phyloP scores from a whole-genome alignment of 2,888 invertebrate species.

The Synanthedon myopaeformis region DNA sequence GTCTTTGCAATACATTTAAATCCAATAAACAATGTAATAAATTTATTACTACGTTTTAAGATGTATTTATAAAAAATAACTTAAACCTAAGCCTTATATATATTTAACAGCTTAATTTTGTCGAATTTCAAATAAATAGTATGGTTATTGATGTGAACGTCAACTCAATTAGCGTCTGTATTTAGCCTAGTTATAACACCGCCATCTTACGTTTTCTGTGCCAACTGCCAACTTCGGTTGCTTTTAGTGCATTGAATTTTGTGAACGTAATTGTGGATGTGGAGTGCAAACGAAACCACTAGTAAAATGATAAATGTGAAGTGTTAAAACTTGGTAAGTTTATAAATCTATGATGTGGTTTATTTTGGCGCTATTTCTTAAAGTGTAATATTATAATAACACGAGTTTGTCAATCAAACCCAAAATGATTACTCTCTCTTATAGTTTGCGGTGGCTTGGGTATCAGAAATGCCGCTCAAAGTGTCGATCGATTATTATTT shows the following conservation, averaged over 20 bases:
- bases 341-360: constrained; percentile 16
- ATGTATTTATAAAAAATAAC: no score
- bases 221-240: constrained; percentile 45
- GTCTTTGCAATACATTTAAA: no score
- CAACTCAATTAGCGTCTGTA: no score
- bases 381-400: no score
- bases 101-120: no score
- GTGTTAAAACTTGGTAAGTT: constrained; percentile 47
- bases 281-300: constrained; percentile 24
- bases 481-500: constrained; percentile 5
- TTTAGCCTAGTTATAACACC: constrained; percentile 24
- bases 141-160: no score
- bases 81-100: no score
- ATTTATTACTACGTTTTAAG: no score
- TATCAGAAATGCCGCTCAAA: background rate
- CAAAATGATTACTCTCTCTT: background rate
- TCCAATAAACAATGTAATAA: no score
- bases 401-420: constrained; percentile 6
- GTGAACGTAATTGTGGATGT: constrained; percentile 22
- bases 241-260: constrained; percentile 43
- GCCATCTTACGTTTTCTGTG: constrained; percentile 66
- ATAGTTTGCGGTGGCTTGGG: no score
- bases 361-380: no score
- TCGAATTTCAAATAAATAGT: no score
- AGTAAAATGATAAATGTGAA: constrained; percentile 22